phyloP scores from a whole-genome alignment of 2,113 vertebrate species.

The Neomonachus schauinslandi region DNA sequence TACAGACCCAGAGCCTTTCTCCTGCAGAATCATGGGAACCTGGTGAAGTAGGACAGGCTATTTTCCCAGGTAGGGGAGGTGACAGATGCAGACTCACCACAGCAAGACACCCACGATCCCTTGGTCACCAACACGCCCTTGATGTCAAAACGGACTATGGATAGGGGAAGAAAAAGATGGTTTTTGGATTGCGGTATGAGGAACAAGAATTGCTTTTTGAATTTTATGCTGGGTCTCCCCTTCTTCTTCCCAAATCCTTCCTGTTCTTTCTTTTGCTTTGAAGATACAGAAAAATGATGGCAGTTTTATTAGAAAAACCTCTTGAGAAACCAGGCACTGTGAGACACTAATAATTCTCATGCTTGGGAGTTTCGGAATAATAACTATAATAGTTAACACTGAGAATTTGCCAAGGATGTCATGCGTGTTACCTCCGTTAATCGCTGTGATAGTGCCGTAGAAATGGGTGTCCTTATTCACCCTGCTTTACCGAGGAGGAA shows the following conservation, averaged over 20 bases:
- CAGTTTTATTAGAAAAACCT: background rate
- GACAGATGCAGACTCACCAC: fast-evolving
- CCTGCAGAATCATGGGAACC: fast-evolving
- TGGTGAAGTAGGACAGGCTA: fast-evolving
- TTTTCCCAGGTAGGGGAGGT: background rate
- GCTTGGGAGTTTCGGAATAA: background rate
- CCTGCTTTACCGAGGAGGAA: background rate
- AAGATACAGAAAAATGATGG: background rate
- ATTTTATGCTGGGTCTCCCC: background rate
- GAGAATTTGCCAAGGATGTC: background rate
- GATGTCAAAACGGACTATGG: background rate
- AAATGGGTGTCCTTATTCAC: background rate
- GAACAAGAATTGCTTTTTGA: background rate
- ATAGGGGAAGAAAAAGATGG: background rate
- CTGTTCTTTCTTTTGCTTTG: background rate
- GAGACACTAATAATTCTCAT: background rate
- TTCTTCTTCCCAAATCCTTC: background rate
- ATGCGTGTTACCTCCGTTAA: fast-evolving
- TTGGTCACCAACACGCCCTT: fast-evolving
- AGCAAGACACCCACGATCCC: fast-evolving
- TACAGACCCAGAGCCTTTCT: background rate
- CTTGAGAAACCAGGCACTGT: no score
- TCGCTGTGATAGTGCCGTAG: no score
- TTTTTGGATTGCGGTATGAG: background rate
- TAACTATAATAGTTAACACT: background rate